A percentile compares a stretch with the other conserved stretches of the same genome.
Evolutionary conservation across 2,113 vertebrate species (phyloP).

Genomic region (Sylvia atricapilla): DNA sequence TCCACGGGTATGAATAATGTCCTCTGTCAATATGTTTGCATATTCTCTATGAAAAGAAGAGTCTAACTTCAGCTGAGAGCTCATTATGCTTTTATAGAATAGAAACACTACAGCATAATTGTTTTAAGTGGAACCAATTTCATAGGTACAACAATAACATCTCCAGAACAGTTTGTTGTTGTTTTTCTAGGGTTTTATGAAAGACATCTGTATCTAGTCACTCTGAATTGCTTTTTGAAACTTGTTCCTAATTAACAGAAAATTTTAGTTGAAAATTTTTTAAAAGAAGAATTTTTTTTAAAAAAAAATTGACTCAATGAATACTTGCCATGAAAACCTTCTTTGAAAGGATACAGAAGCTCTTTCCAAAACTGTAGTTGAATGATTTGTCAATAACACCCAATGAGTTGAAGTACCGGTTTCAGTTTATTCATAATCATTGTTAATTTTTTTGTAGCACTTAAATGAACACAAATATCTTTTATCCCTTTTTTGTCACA

Average conservation of each 20-base stretch:
- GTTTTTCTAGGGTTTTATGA: neutral
- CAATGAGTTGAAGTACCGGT: neutral
- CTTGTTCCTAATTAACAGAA: neutral
- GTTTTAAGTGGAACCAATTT: neutral
- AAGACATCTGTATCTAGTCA: neutral
- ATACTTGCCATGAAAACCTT: neutral
- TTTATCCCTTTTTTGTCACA: rapidly evolving
- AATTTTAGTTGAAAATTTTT: neutral
- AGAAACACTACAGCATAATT: neutral
- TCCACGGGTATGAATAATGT: neutral
- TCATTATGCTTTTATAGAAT: neutral
- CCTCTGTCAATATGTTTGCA: neutral
- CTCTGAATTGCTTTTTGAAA: neutral
- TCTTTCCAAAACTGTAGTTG: neutral
- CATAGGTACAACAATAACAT: neutral
- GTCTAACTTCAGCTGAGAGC: neutral
- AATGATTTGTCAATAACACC: neutral
- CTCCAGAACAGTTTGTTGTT: neutral
- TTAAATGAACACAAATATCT: neutral
- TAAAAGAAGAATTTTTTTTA: neutral
- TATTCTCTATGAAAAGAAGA: neutral
- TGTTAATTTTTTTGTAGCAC: neutral
- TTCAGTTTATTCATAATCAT: neutral
- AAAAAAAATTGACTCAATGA: neutral
- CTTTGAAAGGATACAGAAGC: neutral